Evolutionary conservation across 2,888 invertebrate species (phyloP), one percentile per base, ranked within the genome.

Genomic region (Steinernema scapterisci): DNA sequence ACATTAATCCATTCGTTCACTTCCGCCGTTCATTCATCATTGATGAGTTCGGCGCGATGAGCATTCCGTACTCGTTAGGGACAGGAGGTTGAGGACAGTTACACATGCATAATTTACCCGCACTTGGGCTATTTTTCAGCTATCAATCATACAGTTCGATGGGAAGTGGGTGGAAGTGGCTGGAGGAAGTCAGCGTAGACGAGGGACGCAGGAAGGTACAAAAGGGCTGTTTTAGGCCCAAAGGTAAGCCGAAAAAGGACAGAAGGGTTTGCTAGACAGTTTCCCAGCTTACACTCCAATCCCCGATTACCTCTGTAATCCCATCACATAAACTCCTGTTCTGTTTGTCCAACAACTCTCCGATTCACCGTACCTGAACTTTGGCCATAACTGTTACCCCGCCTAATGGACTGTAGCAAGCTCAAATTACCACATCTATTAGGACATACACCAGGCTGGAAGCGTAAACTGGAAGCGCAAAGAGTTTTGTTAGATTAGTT

Each of bases 21-120:
- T 63, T 63, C 63, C 63, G 63, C 63, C 63, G 9, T 63, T 63
- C 63, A 63, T 63, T 63, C 63, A 63, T 63, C 63, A 63, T 63
- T 63, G 63, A 63, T 63, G 63, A 63, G 63, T 63, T 63, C 63
- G 54, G 21, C n/a, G 13, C 16, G 63, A 63, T 48, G 63, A 9
- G 63, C 63, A 63, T 63, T 63, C 63, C 63, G 63, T 31, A 31
- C 63, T 6, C 54, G 38, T 38, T 38, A 38, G 38, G 38, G 9
- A 9, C 38, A 38, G 38, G 38, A 38, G 38, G 38, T 38, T 38
- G 38, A 38, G 9, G 63, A 63, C 63, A 63, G 63, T 63, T 63
- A 27, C 63, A 63, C 63, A 63, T 63, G 63, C 63, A 63, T 63
- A 63, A 63, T 63, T 63, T 63, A 63, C 31, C 19, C 63, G 38